Evolutionary conservation across 2,113 vertebrate genomes (phyloP), one percentile per base, ranked within the genome.

Genomic region (Baryphthengus martii): DNA sequence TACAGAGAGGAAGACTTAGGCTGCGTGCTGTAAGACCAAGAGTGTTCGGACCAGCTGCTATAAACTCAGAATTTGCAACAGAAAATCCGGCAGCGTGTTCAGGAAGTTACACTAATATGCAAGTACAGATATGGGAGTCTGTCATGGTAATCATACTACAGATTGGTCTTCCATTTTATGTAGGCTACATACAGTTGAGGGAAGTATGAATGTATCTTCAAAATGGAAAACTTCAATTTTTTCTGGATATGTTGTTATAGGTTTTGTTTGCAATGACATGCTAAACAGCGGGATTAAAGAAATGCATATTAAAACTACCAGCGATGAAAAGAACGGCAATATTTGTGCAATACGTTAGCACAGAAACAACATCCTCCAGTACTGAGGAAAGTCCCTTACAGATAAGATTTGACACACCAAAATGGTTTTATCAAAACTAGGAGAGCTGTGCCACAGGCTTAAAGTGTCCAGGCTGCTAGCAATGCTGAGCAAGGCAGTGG

Each of bases 281-380:
- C 85, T 95, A 95, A 97, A 94, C 85, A 93, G 40, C 75, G 79
- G 83, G 79, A 94, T 91, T 90, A 93, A 96, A 87, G 61, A 95
- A 96, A 89, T 53, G 25, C 28, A 8, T 78, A 40, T 70, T 96
- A 89, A 89, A 97, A 88, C 74, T 88, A 89, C 59, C 50, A 86
- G 50, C 52, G 81, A 45, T 26, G 20, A 88, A 96, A 73, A 73
- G 40, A 63, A 88, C 84, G 55, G 10, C 39, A 59, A 56, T 72
- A 95, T 91, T 58, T 72, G 49, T 83, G 62, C 80, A 70, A n/a
- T 50, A 21, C 17, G 7, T 77, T 79, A 84, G 73, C 65, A 56
- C 19, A 35, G 21, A 50, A 65, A n/a, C 13, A 74, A 28, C 66
- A 65, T 86, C 44, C 28, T 53, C 31, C 49, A 84, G 68, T 4